Evolutionary conservation across 2,888 invertebrate genomes (phyloP).

Genomic region (Podabrus alpinus): DNA sequence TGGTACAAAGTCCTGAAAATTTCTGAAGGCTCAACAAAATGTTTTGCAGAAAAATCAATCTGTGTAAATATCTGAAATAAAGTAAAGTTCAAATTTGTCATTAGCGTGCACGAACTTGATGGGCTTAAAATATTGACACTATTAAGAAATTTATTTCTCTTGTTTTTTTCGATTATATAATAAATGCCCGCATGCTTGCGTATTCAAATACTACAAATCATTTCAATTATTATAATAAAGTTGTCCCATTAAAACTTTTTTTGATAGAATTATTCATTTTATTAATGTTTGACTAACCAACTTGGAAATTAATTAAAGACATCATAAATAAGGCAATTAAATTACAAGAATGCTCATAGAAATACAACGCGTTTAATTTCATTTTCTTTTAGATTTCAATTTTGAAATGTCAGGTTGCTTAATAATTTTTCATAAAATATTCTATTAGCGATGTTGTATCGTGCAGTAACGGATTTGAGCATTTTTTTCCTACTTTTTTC

Average conservation of each 20-base stretch:
- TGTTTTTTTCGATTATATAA: slow-evolving; percentile 6
- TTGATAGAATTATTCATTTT: not conserved
- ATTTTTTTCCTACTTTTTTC: too few species aligned
- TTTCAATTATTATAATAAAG: slow-evolving; percentile 28
- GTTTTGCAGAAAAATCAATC: not conserved
- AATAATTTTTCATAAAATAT: not conserved
- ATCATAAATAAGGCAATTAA: slow-evolving; percentile 22
- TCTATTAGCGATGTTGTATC: too few species aligned
- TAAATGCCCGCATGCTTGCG: slow-evolving; percentile 21
- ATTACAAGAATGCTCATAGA: slow-evolving; percentile 9
- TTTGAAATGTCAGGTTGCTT: not conserved
- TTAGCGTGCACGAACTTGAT: slow-evolving; percentile 15
- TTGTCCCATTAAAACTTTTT: slow-evolving; percentile 18
- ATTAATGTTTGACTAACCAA: slow-evolving; percentile 1
- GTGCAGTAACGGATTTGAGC: too few species aligned
- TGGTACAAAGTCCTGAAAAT: not conserved
- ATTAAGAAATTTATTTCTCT: slow-evolving; percentile 22
- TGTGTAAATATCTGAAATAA: not conserved
- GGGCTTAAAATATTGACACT: slow-evolving; percentile 18
- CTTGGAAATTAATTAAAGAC: slow-evolving; percentile 11
- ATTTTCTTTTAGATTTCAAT: not conserved
- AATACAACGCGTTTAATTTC: not conserved
- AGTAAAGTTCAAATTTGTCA: not conserved
- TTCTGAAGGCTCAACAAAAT: not conserved
- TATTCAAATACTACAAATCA: slow-evolving; percentile 26